Conservation (phyloP, 1,140 invertebrate genomes). For the Lethrus apterus region DNA sequence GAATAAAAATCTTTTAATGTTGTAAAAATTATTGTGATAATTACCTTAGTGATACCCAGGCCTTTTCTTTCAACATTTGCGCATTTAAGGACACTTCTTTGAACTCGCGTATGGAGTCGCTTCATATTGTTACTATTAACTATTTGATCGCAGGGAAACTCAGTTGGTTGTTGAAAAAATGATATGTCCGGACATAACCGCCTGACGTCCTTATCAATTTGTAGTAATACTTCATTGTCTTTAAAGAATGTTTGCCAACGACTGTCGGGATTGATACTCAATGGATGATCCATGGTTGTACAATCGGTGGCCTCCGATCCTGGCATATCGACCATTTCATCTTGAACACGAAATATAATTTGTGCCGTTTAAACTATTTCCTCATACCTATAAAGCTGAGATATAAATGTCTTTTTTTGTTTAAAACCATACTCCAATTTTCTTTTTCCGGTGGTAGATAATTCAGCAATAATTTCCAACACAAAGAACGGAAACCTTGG, state of each 20-base stretch:
- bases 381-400: constrained; percentile 74
- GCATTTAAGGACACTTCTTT: constrained; percentile 75
- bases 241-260: constrained; percentile 92
- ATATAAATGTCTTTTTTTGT: constrained; percentile 67
- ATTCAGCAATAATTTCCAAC: constrained; percentile 78
- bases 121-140: constrained; percentile 67
- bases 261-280: constrained; percentile 90
- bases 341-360: constrained; percentile 42
- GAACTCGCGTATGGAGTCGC: constrained; percentile 79
- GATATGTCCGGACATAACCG: constrained; percentile 93
- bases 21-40: not conserved
- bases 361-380: not conserved
- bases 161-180: constrained; percentile 91
- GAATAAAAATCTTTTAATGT: not conserved
- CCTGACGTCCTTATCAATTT: constrained; percentile 96
- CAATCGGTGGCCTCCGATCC: constrained; percentile 51
- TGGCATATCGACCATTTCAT: constrained; percentile 75
- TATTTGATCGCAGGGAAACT: constrained; percentile 73
- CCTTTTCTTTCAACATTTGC: constrained; percentile 83
- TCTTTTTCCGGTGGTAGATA: constrained; percentile 64
- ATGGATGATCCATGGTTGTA: constrained; percentile 69
- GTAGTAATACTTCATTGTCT: constrained; percentile 91
- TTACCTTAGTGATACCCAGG: constrained; percentile 82
- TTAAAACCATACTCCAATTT: constrained; percentile 58
- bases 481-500: constrained; percentile 62